Base-by-base conservation (phyloP, 2,888 invertebrate species). In the Leptopterna dolabrata region DNA sequence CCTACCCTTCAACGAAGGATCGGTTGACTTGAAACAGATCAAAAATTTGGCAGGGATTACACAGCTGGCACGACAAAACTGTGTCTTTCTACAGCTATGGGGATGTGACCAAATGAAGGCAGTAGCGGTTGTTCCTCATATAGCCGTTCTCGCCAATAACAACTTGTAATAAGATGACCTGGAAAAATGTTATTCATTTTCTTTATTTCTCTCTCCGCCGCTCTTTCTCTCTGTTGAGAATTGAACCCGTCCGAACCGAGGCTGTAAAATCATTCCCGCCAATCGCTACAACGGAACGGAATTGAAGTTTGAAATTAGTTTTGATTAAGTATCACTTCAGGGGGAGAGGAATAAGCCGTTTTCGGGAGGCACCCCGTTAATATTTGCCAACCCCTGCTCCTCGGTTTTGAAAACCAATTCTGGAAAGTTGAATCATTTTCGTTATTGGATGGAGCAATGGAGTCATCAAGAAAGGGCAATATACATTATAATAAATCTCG, bases 241-340 rank as follows among this genome's bases (percentile, higher is more conserved):
- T 63, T 19, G 63, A 63, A 27, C 3, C 63, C 63, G 63, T 63
- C 19, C 63, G 19, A 63, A 63, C 7, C 24, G 63, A 63, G 24
- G 63, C 27, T 24, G 63, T 63, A 73, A 73, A 73, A 73, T 30
- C n/a, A 73, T 73, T 73, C 16, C 73, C 30, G 19, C 73, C 36
- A 41, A 41, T 73, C 30, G 73, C 36, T 29, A 73, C 30, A 73
- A 30, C 73, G 36, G 36, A 73, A 36, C 73, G 41, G 73, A 73
- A 73, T 73, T 73, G 29, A 73, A 73, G 73, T 73, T 73, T 73
- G 73, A 73, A 73, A 73, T 73, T 73, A 73, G 73, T 73, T 73
- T 41, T 73, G 73, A 73, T 73, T 73, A 41, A 73, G 73, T 73
- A 41, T 73, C 41, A 63, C 63, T 63, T 63, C 63, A 63, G 63